These are phyloP conservation scores for Paradoxurus hermaphroditus DNA, from an alignment of 2,113 vertebrate species.

Conservation along the genomic window DNA sequence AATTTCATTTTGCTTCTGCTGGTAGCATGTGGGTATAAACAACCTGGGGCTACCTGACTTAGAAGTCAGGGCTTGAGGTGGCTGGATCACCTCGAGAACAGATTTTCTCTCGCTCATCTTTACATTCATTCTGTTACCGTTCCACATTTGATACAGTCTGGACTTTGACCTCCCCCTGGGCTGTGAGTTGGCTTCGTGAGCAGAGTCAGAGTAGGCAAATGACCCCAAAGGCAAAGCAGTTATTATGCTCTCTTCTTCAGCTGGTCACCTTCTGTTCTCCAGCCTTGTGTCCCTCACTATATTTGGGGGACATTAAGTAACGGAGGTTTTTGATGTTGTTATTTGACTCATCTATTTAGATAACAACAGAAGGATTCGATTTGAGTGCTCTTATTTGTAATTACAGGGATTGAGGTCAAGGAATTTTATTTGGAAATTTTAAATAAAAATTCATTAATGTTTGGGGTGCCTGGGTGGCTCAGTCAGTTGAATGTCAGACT, in stretches of 20 bases:
- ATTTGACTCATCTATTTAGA: not conserved
- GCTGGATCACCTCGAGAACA: not conserved
- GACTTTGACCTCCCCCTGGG: not conserved
- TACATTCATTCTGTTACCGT: not conserved
- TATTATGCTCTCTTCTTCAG: not conserved
- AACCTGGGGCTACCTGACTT: not conserved
- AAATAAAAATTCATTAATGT: not conserved
- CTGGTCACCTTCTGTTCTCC: not conserved
- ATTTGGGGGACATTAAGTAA: not conserved
- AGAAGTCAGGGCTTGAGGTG: not conserved
- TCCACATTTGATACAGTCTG: not conserved
- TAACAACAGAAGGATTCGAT: not conserved
- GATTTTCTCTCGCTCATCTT: not conserved
- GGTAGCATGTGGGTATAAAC: not conserved
- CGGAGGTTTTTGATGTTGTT: not conserved
- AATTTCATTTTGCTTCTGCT: not conserved
- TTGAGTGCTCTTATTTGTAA: not conserved
- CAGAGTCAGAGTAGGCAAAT: not conserved
- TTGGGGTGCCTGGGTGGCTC: too few relatives aligned
- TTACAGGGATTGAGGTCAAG: not conserved
- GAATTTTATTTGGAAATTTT: not conserved
- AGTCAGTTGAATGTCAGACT: too few relatives aligned
- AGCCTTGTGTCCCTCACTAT: not conserved
- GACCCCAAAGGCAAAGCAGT: not conserved
- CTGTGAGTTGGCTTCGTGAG: not conserved